Evolutionary conservation across 2,888 invertebrate genomes (phyloP).

Genomic region (Galerucella nymphaeae): DNA sequence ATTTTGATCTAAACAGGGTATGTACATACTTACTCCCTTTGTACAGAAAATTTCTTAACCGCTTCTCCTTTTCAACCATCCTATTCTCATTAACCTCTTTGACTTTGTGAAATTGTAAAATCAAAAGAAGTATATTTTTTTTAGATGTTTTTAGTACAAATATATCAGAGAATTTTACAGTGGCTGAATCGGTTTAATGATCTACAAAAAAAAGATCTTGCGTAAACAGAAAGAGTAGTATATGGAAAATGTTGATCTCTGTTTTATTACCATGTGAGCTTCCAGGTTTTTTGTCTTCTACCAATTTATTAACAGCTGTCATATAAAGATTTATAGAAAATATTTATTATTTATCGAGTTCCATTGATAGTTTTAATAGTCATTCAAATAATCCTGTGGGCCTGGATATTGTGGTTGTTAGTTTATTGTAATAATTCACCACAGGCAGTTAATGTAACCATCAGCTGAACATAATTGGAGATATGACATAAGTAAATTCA

Average conservation of each 20-base stretch:
- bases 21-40: background rate
- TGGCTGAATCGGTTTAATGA: slow-evolving; percentile 1
- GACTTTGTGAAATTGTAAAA: slow-evolving; percentile 10
- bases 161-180: slow-evolving; percentile 7
- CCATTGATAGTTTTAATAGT: no score
- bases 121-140: background rate
- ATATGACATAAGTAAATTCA: no score
- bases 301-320: background rate
- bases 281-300: background rate
- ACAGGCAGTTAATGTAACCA: no score
- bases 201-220: slow-evolving; percentile 7
- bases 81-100: slow-evolving; percentile 4
- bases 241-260: background rate
- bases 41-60: background rate
- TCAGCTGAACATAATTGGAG: no score
- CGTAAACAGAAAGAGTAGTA: background rate
- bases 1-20: background rate
- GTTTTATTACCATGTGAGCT: background rate
- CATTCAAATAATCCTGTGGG: no score
- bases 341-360: background rate
- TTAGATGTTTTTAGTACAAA: background rate
- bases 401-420: no score
- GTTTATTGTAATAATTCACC: no score
- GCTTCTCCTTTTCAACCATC: background rate
- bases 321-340: background rate